A percentile compares a stretch with the other conserved stretches of the same genome.
These are phyloP conservation scores for Stegastes partitus DNA, from an alignment of 2,113 vertebrate genomes.

Conservation along the genomic window DNA sequence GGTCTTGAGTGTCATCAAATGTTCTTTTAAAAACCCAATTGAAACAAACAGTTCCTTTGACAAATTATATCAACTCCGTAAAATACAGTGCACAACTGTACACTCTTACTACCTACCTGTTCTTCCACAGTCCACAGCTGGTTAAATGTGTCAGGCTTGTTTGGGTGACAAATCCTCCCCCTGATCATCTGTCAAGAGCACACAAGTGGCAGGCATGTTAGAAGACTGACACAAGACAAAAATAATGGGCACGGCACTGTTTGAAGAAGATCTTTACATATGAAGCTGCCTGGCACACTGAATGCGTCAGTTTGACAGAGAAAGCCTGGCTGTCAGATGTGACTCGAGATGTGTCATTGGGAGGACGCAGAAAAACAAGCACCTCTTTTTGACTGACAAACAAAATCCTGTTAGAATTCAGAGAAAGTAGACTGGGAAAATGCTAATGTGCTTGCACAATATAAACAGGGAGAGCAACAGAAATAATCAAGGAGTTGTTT, in stretches of 20 bases:
- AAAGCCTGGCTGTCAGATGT: conserved; percentile 54
- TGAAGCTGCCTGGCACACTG: conserved; percentile 30
- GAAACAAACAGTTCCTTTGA: background rate
- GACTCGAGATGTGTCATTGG: conserved; percentile 31
- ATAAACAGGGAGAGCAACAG: conserved; percentile 20
- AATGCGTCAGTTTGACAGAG: conserved; percentile 47
- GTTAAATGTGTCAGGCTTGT: conserved; percentile 98
- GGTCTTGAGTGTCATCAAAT: too few relatives aligned
- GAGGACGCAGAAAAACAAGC: conserved; percentile 32
- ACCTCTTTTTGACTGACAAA: conserved; percentile 56
- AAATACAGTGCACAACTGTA: background rate
- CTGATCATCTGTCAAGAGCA: conserved; percentile 91
- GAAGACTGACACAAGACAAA: conserved; percentile 33
- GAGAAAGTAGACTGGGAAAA: conserved; percentile 24
- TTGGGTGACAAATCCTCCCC: conserved; percentile 93
- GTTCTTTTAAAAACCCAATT: background rate
- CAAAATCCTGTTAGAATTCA: conserved; percentile 52
- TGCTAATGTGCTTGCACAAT: conserved; percentile 38
- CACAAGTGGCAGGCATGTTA: conserved; percentile 56
- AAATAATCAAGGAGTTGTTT: conserved; percentile 47
- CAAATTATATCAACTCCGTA: background rate
- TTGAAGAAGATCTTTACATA: conserved; percentile 38
- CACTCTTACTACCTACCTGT: conserved; percentile 86
- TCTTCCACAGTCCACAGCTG: conserved; percentile 98
- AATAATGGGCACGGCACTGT: conserved; percentile 30